Percentiles rank a stretch among this genome's conserved stretches.
Evolutionary conservation across 1,140 invertebrate genomes (phyloP).

Genomic region (silkworm (Bombyx mori)): ASM3026992v2 NC_085115.1:647501-648000

Average conservation of each 20-base stretch:
- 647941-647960: constrained; percentile 91
- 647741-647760: too few relatives aligned
- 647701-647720: too few relatives aligned
- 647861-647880: too few relatives aligned
- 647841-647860: too few relatives aligned
- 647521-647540: constrained; percentile 64
- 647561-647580: constrained; percentile 69
- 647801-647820: too few relatives aligned
- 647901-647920: constrained; percentile 94
- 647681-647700: too few relatives aligned
- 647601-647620: constrained; percentile 96
- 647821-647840: too few relatives aligned
- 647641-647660: constrained; percentile 67
- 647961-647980: constrained; percentile 90
- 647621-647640: constrained; percentile 96
- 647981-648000: constrained; percentile 95
- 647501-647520: constrained; percentile 45
- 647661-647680: constrained; percentile 2
- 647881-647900: constrained; percentile 72
- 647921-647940: constrained; percentile 94
- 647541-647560: constrained; percentile 36
- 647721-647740: too few relatives aligned
- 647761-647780: too few relatives aligned
- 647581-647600: constrained; percentile 95
- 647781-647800: too few relatives aligned